phyloP scores from a whole-genome alignment of 2,888 invertebrate genomes.

The Acrobasis repandana region DNA sequence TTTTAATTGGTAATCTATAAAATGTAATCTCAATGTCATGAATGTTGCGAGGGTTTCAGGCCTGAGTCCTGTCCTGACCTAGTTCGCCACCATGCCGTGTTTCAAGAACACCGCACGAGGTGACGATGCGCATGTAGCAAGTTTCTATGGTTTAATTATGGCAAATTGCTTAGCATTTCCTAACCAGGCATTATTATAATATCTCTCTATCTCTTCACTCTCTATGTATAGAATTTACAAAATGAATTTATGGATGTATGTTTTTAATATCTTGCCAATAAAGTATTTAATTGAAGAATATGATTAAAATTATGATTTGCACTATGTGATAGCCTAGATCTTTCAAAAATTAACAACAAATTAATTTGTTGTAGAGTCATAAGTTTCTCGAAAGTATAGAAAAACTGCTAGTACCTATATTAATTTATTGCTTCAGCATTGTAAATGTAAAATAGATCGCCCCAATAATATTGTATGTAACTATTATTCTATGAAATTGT shows the following conservation, averaged over 20 bases:
- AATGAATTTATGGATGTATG: conserved; percentile 65
- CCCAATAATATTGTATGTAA: conserved; percentile 25
- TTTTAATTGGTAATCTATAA: conserved; percentile 62
- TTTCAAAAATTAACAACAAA: conserved; percentile 55
- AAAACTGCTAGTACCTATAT: conserved; percentile 54
- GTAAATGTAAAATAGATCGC: conserved; percentile 22
- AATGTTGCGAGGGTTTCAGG: conserved; percentile 48
- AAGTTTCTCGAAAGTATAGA: conserved; percentile 57
- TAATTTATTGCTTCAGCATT: conserved; percentile 55
- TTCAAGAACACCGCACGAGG: conserved; percentile 71
- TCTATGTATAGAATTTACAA: conserved; percentile 65
- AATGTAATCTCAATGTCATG: conserved; percentile 73
- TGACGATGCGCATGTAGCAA: conserved; percentile 48
- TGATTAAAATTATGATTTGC: conserved; percentile 65
- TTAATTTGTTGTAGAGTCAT: conserved; percentile 32
- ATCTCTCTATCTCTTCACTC: conserved; percentile 76
- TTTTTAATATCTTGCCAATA: conserved; percentile 77
- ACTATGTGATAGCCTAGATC: conserved; percentile 78
- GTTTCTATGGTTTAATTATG: conserved; percentile 76
- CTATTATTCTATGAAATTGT: conserved; percentile 58
- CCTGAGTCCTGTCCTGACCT: neutral
- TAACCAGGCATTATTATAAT: conserved; percentile 52
- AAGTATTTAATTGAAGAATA: conserved; percentile 71
- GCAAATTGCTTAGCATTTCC: conserved; percentile 68
- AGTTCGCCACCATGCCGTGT: conserved; percentile 67